Evolutionary conservation across 2,888 invertebrate species (phyloP).

Genomic region (Eristalinus aeneus): DNA sequence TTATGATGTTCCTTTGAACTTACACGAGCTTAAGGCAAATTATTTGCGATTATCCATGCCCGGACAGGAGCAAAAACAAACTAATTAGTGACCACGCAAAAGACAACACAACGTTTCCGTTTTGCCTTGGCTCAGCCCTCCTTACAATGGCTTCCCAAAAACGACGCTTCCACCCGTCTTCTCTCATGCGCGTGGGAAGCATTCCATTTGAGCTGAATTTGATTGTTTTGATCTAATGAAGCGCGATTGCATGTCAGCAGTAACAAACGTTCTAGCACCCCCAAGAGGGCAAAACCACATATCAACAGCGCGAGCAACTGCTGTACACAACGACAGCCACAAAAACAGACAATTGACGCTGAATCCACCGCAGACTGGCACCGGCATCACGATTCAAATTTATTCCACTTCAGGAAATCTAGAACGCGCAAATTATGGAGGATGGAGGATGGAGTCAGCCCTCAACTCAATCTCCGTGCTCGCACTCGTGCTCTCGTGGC

Average conservation of each 20-base stretch:
- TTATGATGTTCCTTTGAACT: no score
- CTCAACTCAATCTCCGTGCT: neutral
- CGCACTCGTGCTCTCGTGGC: neutral
- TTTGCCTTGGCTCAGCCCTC: neutral
- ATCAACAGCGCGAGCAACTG: constrained; percentile 31
- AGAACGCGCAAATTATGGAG: constrained; percentile 66
- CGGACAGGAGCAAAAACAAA: no score
- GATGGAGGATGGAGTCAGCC: constrained; percentile 23
- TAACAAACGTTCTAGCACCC: constrained; percentile 68
- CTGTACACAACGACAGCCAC: constrained; percentile 46
- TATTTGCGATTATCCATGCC: no score
- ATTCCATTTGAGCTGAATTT: constrained; percentile 1
- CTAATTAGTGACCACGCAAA: no score
- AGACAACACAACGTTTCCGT: neutral
- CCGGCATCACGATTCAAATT: constrained; percentile 64
- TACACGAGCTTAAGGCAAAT: no score
- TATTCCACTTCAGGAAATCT: constrained; percentile 65
- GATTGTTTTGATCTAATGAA: constrained; percentile 42
- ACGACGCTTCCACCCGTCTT: neutral
- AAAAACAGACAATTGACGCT: constrained; percentile 59
- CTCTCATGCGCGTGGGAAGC: neutral
- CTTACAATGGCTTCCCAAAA: neutral
- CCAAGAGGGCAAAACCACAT: constrained; percentile 65
- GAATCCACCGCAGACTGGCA: constrained; percentile 57
- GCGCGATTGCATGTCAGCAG: constrained; percentile 55